A percentile compares a stretch with the other conserved stretches of the same genome.
These are phyloP conservation scores for Gallinago solitaria DNA, from an alignment of 2,797 vertebrate genomes.

Conservation along the genomic window DNA sequence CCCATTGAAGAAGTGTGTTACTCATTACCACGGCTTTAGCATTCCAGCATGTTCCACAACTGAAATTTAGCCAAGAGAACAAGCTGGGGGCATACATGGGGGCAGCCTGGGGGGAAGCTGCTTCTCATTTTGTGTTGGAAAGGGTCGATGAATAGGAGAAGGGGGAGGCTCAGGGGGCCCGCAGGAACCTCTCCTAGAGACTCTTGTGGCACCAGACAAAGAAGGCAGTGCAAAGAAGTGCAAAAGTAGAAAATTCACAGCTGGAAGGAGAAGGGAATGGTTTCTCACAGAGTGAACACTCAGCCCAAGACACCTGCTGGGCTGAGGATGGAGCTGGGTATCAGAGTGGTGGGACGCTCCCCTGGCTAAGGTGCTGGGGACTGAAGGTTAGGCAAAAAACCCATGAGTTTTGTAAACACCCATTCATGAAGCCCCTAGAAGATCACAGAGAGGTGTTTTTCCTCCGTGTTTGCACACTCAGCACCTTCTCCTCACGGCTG, in stretches of 20 bases:
- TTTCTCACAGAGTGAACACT: background rate
- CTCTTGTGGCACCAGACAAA: background rate
- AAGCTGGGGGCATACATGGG: background rate
- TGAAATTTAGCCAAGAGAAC: constrained; percentile 25
- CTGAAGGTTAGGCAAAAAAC: background rate
- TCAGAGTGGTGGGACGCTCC: background rate
- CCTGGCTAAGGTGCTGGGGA: background rate
- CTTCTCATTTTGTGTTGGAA: background rate
- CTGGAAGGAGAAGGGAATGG: background rate
- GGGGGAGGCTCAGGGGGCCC: background rate
- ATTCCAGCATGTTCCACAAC: constrained; percentile 45
- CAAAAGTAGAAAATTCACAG: background rate
- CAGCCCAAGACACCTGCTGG: background rate
- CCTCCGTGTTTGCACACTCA: background rate
- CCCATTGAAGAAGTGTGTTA: constrained; percentile 59
- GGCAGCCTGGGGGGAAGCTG: constrained; percentile 3
- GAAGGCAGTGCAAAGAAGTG: background rate
- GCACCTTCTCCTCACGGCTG: background rate
- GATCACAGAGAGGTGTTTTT: background rate
- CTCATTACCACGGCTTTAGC: constrained; percentile 37
- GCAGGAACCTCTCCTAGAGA: background rate
- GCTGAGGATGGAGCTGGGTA: background rate
- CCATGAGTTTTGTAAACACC: background rate
- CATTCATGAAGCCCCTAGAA: background rate
- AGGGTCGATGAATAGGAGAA: background rate